phyloP scores from a whole-genome alignment of 2,888 invertebrate species.

The Ganaspis brasiliensis region DNA sequence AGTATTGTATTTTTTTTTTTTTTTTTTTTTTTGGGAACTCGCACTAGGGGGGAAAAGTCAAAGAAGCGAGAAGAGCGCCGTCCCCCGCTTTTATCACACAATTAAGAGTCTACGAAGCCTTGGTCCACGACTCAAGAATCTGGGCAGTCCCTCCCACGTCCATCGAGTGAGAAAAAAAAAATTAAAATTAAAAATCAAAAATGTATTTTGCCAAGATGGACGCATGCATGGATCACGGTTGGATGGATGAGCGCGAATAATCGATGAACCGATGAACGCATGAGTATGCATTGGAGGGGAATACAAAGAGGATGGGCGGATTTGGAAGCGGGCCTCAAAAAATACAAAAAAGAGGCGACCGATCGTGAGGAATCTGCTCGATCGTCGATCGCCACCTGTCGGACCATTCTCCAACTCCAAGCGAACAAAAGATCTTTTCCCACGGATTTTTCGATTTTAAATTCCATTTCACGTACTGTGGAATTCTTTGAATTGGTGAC shows the following conservation, averaged over 20 bases:
- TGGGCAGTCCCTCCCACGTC: slow-evolving; percentile 60
- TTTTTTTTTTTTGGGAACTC: not conserved
- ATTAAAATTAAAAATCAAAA: slow-evolving; percentile 40
- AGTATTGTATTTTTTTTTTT: slow-evolving; percentile 19
- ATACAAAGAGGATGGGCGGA: slow-evolving; percentile 40
- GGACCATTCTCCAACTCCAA: not conserved
- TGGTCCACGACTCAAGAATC: slow-evolving; percentile 43
- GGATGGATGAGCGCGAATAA: slow-evolving; percentile 42
- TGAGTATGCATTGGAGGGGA: slow-evolving; percentile 39
- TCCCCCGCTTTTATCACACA: slow-evolving; percentile 76
- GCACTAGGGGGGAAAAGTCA: slow-evolving; percentile 17
- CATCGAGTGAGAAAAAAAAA: slow-evolving; percentile 52
- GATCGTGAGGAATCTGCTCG: slow-evolving; percentile 13
- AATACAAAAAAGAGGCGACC: slow-evolving; percentile 42
- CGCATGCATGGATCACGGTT: slow-evolving; percentile 24
- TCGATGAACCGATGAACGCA: slow-evolving; percentile 28
- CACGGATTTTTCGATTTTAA: not conserved
- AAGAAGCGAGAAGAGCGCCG: slow-evolving; percentile 62
- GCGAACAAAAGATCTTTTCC: slow-evolving; percentile 44
- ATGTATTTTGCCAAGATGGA: slow-evolving; percentile 41
- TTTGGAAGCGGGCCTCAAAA: slow-evolving; percentile 28
- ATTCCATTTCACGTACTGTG: not conserved
- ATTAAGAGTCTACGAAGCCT: slow-evolving; percentile 71
- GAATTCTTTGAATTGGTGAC: too few species aligned
- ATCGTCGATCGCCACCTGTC: slow-evolving; percentile 32